Evolutionary conservation across 2,888 invertebrate species (phyloP).

Genomic region (Thymelicus lineola): DNA sequence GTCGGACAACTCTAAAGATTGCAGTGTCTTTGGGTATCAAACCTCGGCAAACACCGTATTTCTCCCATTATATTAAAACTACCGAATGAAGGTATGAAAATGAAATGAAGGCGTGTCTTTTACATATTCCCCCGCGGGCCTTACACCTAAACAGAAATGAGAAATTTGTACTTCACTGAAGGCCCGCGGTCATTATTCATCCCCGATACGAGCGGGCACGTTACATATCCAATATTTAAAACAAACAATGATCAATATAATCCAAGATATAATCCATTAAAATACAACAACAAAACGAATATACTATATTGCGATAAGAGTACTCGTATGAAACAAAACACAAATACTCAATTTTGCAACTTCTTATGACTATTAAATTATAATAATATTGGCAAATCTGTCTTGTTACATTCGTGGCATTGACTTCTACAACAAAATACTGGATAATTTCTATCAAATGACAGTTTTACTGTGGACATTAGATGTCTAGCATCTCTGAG

Average conservation of each 20-base stretch:
- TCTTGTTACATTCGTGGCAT: conserved; percentile 49
- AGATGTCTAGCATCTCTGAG: too few species aligned
- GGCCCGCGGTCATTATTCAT: conserved; percentile 53
- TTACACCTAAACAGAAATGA: conserved; percentile 75
- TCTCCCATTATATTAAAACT: conserved; percentile 44
- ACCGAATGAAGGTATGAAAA: conserved; percentile 56
- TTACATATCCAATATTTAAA: conserved; percentile 63
- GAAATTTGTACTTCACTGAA: conserved; percentile 79
- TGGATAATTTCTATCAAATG: neutral
- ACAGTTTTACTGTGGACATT: neutral
- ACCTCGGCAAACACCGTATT: conserved; percentile 45
- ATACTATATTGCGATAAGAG: conserved; percentile 64
- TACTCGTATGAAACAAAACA: conserved; percentile 58
- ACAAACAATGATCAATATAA: conserved; percentile 66
- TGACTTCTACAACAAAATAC: neutral
- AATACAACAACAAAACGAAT: conserved; percentile 83
- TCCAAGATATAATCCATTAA: conserved; percentile 80
- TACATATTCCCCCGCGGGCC: conserved; percentile 59
- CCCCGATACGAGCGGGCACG: conserved; percentile 49
- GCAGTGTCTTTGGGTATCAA: conserved; percentile 30
- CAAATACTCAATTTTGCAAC: conserved; percentile 74
- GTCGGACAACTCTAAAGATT: conserved; percentile 26
- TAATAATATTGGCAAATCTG: conserved; percentile 49
- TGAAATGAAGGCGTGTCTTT: conserved; percentile 61
- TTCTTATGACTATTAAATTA: conserved; percentile 40